A percentile compares a stretch with the other conserved stretches of the same genome.
phyloP scores from a whole-genome alignment of 2,797 vertebrate species.

The Hippoglossus hippoglossus region DNA sequence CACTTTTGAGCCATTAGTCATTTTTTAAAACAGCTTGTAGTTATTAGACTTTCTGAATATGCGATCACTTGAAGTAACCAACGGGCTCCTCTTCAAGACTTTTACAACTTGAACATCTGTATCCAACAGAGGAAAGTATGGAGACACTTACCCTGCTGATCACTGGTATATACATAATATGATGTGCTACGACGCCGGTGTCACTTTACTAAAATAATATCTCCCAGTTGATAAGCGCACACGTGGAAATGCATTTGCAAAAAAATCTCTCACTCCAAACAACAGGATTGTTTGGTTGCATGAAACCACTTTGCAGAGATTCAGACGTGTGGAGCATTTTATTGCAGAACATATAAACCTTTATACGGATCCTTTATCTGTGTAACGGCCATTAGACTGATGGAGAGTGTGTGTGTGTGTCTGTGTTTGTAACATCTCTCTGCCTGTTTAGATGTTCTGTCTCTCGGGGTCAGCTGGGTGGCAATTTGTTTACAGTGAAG shows the following conservation, averaged over 20 bases:
- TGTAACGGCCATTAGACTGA: constrained; percentile 50
- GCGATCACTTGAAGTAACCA: not conserved
- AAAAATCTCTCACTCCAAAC: not conserved
- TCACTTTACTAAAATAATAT: not conserved
- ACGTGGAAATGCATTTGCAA: not conserved
- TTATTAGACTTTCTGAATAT: constrained; percentile 1
- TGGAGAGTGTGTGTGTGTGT: constrained; percentile 51
- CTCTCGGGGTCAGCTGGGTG: constrained; percentile 71
- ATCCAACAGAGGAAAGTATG: not conserved
- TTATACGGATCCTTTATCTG: too few species aligned
- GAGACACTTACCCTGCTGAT: not conserved
- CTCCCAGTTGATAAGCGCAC: not conserved
- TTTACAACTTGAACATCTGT: not conserved
- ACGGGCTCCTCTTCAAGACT: not conserved
- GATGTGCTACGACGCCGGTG: not conserved
- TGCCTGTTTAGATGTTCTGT: constrained; percentile 76
- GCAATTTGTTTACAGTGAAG: constrained; percentile 69
- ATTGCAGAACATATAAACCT: not conserved
- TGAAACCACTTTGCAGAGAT: not conserved
- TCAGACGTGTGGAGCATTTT: not conserved
- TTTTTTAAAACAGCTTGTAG: constrained; percentile 3
- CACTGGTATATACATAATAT: not conserved
- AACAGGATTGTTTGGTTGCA: too few species aligned
- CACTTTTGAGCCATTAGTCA: constrained; percentile 21
- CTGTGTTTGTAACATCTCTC: constrained; percentile 65